Base-by-base conservation (phyloP, 2,797 vertebrate species). In the Parotocinclus haroldoi region DNA sequence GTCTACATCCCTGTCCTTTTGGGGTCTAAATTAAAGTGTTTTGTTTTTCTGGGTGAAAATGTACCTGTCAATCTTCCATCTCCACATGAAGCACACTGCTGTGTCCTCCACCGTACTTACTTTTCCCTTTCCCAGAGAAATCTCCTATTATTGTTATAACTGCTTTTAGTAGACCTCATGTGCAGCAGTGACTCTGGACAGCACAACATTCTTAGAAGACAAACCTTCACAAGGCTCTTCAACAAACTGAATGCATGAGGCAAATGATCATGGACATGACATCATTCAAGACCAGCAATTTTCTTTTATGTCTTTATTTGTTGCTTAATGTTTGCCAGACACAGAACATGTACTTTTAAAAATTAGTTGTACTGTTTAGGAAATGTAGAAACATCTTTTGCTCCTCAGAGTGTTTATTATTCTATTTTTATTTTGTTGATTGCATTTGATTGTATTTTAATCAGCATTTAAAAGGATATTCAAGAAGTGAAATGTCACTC, bases 301-400 rank as follows among this genome's bases (percentile, higher is more conserved):
- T 83, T 87, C 88, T 83, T 85, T 54, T 77, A 82, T 86, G 81
- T 90, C 88, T 89, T 84, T 80, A 82, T 59, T 81, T 87, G 82
- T 79, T 84, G 81, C 80, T 85, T 84, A 81, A 58, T 89, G 82
- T 72, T 81, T 86, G 82, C 83, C 81, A 85, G 84, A 85, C 74
- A 76, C 68, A 51, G 36, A 59, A 10, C 16, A 84, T 90, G 88
- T 87, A 84, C 80, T 52, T 59, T 63, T 63, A 83, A 86, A 13
- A 52, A 84, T 90, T 87, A 87, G 82, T 81, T 61, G 57, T 73
- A 63, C 60, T 69, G 67, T 68, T 71, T 77, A 79, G 87, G 84
- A 78, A 79, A 80, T 87, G 85, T 91, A 90, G 68, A 75, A 88
- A 89, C 81, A 82, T 81, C 4, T 80, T 81, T 74, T 79, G 48